Percentiles rank a stretch among this genome's conserved stretches.
Evolutionary conservation across 2,888 invertebrate species (phyloP).

Genomic region (Ametastegia equiseti): DNA sequence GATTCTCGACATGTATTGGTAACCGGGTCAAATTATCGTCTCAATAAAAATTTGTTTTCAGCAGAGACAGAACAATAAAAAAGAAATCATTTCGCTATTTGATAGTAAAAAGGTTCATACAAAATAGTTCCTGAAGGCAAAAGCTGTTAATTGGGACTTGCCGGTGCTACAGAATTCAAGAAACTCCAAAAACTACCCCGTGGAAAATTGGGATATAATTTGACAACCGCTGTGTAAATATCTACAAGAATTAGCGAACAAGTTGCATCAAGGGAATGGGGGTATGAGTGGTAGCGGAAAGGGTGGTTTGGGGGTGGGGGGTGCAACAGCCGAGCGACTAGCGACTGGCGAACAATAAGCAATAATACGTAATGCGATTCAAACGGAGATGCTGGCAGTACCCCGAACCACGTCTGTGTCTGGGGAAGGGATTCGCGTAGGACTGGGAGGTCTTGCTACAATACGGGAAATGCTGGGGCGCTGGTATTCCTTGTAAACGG

Average conservation of each 20-base stretch:
- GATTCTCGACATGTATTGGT: not conserved
- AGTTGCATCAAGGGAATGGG: constrained; percentile 53
- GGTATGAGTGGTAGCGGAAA: constrained; percentile 52
- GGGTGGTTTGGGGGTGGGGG: constrained; percentile 48
- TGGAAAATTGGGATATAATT: constrained; percentile 3
- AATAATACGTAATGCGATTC: constrained; percentile 74
- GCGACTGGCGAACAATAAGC: constrained; percentile 71
- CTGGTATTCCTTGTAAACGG: constrained; percentile 69
- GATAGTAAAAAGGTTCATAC: not conserved
- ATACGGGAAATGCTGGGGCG: constrained; percentile 70
- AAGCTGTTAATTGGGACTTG: not conserved
- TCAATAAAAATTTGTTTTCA: not conserved
- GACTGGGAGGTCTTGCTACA: constrained; percentile 60
- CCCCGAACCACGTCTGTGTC: constrained; percentile 60
- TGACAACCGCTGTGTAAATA: constrained; percentile 60
- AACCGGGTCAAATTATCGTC: not conserved
- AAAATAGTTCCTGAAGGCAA: not conserved
- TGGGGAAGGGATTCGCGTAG: constrained; percentile 29
- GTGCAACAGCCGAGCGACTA: constrained; percentile 46
- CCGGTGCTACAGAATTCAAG: not conserved
- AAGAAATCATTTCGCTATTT: not conserved
- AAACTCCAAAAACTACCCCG: not conserved
- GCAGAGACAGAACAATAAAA: no score
- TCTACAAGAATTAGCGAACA: constrained; percentile 57
- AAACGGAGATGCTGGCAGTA: constrained; percentile 72